Evolutionary conservation across 2,797 vertebrate species (phyloP).

Genomic region (Crocodylus rhombifer): DNA sequence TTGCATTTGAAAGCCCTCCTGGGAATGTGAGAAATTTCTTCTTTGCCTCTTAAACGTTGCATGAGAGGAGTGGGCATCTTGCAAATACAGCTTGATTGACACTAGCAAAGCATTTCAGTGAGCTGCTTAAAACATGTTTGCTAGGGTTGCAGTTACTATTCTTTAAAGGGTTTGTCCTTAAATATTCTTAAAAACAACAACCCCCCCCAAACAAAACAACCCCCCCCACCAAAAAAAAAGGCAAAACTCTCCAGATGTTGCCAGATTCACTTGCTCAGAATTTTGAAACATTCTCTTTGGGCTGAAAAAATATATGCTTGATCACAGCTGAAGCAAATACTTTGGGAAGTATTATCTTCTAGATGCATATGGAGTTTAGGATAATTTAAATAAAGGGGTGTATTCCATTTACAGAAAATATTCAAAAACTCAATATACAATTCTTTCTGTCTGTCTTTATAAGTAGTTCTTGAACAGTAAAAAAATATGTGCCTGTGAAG

Average conservation of each 20-base stretch:
- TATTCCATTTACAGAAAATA: not conserved
- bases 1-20: not conserved
- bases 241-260: not conserved
- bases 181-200: fast-evolving
- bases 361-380: not conserved
- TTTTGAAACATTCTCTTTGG: not conserved
- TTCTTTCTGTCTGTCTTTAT: not conserved
- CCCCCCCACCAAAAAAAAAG: not conserved
- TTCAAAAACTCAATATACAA: not conserved
- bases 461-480: not conserved
- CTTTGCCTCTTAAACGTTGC: not conserved
- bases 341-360: not conserved
- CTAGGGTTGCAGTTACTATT: not conserved
- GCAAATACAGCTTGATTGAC: fast-evolving
- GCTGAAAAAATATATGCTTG: not conserved
- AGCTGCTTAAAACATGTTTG: not conserved
- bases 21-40: not conserved
- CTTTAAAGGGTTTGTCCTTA: not conserved
- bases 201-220: not conserved
- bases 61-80: not conserved
- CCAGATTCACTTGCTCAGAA: not conserved
- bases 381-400: not conserved
- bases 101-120: not conserved
- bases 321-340: not conserved
- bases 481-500: not conserved